These are phyloP conservation scores for Bombus soroeensis DNA, from an alignment of 1,140 invertebrate genomes.

Conservation along the genomic window DNA sequence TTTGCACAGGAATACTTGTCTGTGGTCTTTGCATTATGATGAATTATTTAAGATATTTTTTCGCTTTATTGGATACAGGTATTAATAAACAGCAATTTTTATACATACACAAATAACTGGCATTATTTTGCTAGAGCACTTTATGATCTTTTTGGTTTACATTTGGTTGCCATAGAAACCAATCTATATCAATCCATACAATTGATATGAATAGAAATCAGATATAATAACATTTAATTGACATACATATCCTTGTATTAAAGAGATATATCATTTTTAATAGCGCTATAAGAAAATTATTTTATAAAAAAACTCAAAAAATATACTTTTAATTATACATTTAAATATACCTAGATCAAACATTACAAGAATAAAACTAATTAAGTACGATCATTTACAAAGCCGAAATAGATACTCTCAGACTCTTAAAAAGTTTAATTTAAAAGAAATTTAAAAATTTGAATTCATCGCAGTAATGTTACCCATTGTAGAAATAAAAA, in stretches of 20 bases:
- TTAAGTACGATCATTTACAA: neutral
- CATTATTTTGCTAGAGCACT: neutral
- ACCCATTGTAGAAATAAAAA: neutral
- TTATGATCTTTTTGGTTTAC: neutral
- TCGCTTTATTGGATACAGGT: neutral
- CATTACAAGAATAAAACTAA: neutral
- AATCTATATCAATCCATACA: neutral
- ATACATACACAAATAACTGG: neutral
- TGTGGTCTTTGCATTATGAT: slow-evolving; percentile 53
- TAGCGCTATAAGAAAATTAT: neutral
- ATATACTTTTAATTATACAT: neutral
- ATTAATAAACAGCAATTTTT: neutral
- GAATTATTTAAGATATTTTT: slow-evolving; percentile 17
- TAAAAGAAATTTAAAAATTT: neutral
- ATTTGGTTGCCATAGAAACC: neutral
- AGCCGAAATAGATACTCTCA: neutral
- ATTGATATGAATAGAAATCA: neutral
- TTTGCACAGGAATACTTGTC: slow-evolving; percentile 56
- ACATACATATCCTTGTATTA: neutral
- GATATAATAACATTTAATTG: neutral
- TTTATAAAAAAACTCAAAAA: neutral
- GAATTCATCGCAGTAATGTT: neutral
- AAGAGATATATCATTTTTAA: neutral
- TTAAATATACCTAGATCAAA: neutral
- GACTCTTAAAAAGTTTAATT: neutral